Conservation (phyloP, 2,113 vertebrate species). For the Monarcha castaneiventris region DNA sequence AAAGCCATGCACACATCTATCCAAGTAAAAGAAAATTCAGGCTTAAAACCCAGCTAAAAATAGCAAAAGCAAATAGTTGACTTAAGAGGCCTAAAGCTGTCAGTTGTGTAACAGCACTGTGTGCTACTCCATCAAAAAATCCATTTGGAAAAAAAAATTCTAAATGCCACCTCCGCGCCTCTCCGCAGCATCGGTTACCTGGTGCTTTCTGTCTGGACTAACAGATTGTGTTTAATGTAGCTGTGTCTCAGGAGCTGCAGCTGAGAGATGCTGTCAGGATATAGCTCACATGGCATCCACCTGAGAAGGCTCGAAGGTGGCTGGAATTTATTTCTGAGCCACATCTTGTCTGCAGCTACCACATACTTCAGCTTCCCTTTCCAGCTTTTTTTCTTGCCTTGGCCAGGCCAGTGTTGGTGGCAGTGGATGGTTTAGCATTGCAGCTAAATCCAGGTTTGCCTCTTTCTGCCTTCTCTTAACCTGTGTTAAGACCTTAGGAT, state of each 20-base stretch:
- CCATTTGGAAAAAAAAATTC: neutral
- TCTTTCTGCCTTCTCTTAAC: neutral
- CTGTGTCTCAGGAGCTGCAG: neutral
- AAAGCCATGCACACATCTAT: neutral
- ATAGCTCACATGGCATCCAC: neutral
- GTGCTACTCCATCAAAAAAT: neutral
- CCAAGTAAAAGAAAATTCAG: neutral
- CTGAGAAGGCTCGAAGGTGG: neutral
- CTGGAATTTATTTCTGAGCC: neutral
- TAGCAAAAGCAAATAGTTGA: neutral
- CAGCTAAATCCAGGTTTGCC: neutral
- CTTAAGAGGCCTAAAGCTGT: neutral
- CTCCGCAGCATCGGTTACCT: no score
- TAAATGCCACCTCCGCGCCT: neutral
- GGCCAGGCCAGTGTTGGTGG: neutral
- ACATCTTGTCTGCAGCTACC: neutral
- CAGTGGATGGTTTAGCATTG: neutral
- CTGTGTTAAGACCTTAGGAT: neutral
- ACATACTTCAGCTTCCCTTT: neutral
- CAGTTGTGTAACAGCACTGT: neutral
- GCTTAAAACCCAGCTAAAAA: neutral
- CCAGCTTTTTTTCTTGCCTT: neutral
- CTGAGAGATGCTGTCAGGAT: neutral
- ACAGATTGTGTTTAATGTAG: accelerated
- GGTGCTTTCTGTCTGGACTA: accelerated